Evolutionary conservation across 2,113 vertebrate genomes (phyloP), one percentile per base, ranked within the genome.

Genomic region (Chelonoidis abingdonii): DNA sequence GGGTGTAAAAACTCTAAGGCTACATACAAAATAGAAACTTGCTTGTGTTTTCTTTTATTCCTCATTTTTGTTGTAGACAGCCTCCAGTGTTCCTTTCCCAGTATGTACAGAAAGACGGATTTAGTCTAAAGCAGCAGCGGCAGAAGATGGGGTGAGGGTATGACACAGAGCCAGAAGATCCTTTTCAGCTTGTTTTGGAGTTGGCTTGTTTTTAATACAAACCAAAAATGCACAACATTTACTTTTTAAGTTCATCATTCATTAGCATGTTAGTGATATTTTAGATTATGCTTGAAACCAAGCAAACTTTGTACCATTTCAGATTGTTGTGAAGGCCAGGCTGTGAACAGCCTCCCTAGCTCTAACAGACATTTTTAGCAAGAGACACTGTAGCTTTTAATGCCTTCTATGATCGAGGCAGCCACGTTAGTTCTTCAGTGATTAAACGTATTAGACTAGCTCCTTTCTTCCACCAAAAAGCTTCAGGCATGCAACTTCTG

Each of bases 21-120:
- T 86, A 92, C 81, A 89, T 10, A 83, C 53, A 86, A 88, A 95
- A 82, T 5, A 78, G 44, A 29, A n/a, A 53, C 21, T 35, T 53
- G 89, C 21, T 69, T 94, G 65, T 89, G 80, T 93, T 80, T 62
- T 86, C 14, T 94, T 90, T 94, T 94, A 93, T 85, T 59, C 83
- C 59, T 86, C 75, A 87, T 96, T 90, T 22, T 56, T n/a, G 41
- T 22, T 76, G 52, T 44, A 88, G 31, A 85, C 89, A 89, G 31
- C 76, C 75, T 95, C n/a, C 78, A 83, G 82, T 78, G 88, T 82
- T 44, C 82, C 16, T 87, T 47, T 41, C 1, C 50, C 62, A 95
- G 72, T 92, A 92, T 27, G 78, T 17, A 69, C 65, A 92, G 89
- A 29, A 82, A 75, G 83, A 56, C 38, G 62, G 35, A 59, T 2